Evolutionary conservation across 2,797 vertebrate genomes (phyloP), one percentile per base, ranked within the genome.

Genomic region (Megalops cyprinoides): DNA sequence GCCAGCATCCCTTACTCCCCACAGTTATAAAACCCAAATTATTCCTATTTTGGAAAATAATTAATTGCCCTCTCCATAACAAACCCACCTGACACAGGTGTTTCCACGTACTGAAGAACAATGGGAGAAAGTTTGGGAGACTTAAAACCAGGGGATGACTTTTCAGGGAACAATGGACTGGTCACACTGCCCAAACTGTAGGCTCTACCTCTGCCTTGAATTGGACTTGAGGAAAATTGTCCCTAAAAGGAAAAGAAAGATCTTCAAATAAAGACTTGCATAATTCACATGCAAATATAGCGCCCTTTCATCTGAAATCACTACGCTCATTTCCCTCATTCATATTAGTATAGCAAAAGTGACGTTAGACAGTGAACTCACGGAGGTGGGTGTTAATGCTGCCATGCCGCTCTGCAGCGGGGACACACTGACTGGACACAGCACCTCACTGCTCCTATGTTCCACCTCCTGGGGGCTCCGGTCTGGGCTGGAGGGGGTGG

Each of bases 151-250:
- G 92, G 91, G 55, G 95, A 96, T 0, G 94, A 95, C 6, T 90
- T 86, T 58, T 96, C 94, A 83, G 93, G 88, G 86, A 97, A 94
- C 0, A 94, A 83, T 18, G 97, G 97, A 81, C 96, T 99, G 37
- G 92, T 86, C 42, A 95, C 85, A 85, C 97, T 98, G 82, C 97
- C 98, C 25, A 99, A 91, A 87, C 98, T 99, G 81, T 95, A 96
- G 58, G 95, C 92, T 85, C 96, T 95, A 85, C 92, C 65, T 88
- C 90, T 89, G 79, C 95, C 95, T 83, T 95, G 95, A 89, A 99
- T 98, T 74, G 98, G 98, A 86, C 98, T 99, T 71, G 98, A 99
- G 0, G 98, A 99, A 92, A 99, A 97, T 76, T 99, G 97, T 65
- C 95, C 97, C 98, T 99, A 49, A n/a, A 46, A 55, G 37, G 46